These are phyloP conservation scores for Bufotes viridis DNA, from an alignment of 2,797 vertebrate genomes.

Conservation along the genomic window DNA sequence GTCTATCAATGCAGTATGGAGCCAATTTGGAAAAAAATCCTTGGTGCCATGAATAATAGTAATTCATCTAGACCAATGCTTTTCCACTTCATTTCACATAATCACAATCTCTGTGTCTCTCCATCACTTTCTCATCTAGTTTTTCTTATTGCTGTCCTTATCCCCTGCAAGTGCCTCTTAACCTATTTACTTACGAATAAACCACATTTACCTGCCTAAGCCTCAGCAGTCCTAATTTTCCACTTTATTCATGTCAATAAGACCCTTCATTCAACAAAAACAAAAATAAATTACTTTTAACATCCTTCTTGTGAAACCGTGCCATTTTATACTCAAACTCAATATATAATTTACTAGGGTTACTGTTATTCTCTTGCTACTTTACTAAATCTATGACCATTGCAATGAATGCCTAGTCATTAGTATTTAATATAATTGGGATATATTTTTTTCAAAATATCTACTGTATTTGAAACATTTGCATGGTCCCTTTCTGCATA, in stretches of 20 bases:
- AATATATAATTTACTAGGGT: not conserved
- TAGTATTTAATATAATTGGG: not conserved
- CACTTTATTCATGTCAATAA: constrained; percentile 37
- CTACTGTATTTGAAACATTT: not conserved
- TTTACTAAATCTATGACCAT: not conserved
- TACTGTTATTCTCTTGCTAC: not conserved
- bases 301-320: constrained; percentile 20
- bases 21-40: constrained; percentile 37
- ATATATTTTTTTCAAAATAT: not conserved
- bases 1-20: constrained; percentile 41
- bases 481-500: not conserved
- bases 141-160: constrained; percentile 48
- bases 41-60: constrained; percentile 44
- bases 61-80: constrained; percentile 51
- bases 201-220: constrained; percentile 42
- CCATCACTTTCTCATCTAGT: constrained; percentile 47
- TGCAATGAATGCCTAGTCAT: not conserved
- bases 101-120: constrained; percentile 54
- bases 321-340: constrained; percentile 2
- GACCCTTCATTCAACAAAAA: constrained; percentile 27
- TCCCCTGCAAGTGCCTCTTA: constrained; percentile 28
- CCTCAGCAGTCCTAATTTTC: constrained; percentile 38
- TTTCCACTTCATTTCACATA: constrained; percentile 58
- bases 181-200: constrained; percentile 55
- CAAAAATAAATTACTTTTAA: constrained; percentile 30